Conservation (phyloP, 2,113 vertebrate genomes). For the Macrotis lagotis region DNA sequence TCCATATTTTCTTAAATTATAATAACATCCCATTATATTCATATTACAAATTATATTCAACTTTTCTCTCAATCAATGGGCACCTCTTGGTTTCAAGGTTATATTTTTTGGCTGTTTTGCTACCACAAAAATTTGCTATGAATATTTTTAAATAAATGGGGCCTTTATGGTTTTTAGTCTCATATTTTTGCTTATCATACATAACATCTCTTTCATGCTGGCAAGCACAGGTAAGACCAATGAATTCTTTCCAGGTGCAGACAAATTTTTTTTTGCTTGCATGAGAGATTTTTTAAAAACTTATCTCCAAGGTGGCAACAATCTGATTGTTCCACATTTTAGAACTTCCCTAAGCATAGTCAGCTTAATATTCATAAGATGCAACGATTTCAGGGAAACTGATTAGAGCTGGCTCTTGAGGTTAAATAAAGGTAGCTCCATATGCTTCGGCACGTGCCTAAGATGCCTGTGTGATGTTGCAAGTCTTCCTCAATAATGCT, state of each 20-base stretch:
- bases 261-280: neutral
- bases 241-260: neutral
- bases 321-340: neutral
- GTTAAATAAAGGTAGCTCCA: slow-evolving; percentile 69
- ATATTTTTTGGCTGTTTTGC: neutral
- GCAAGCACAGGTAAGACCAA: neutral
- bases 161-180: neutral
- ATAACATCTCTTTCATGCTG: neutral
- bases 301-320: neutral
- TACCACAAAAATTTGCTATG: neutral
- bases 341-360: slow-evolving; percentile 1
- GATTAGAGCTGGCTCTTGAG: slow-evolving; percentile 37
- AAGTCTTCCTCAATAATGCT: slow-evolving; percentile 46
- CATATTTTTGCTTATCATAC: neutral
- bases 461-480: slow-evolving; percentile 58
- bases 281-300: neutral
- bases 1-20: neutral
- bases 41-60: neutral
- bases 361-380: neutral
- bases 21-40: neutral
- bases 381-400: neutral
- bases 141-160: neutral
- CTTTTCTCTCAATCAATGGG: neutral
- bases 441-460: slow-evolving; percentile 54
- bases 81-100: neutral